Base-by-base conservation (phyloP, 92 coral and sea anemone genomes). In the Nematostella vectensis region DNA sequence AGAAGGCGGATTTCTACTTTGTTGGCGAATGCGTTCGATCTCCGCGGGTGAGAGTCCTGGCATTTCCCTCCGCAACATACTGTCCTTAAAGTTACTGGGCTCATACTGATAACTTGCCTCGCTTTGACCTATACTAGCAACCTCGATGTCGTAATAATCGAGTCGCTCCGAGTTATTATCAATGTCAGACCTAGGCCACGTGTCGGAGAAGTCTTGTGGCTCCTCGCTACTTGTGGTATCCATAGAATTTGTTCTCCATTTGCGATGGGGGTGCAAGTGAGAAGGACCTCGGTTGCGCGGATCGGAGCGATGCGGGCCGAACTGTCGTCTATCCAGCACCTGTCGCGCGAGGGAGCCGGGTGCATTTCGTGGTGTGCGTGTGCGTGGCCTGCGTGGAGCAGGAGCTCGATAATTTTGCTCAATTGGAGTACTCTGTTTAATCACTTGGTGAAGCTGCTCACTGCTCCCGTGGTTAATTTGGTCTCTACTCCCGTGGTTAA, bases 111-210 rank as follows among this genome's bases (percentile, higher is more conserved):
- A 87, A 18, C 88, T 85, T 4, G 81, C 76, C 68, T 93, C 99
- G 47, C 99, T 93, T 9, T 63, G 82, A 11, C 88, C 96, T 18
- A 93, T 80, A 74, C 99, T 93, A 25, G 96, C 98, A 24, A 81
- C 95, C 6, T 88, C 94, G 31, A 93, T 79, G 47, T 88, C 95
- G 31, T 93, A 93, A 47, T 86, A 95, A 49, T 93, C 99, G 21
- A 88, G 69, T 64, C 80, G 63, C 47, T 93, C 96, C 27, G 95
- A 85, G 60, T 80, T 85, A 79, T 79, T 76, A 54, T 83, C 95
- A 20, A 63, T 69, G 40, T 85, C 95, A 12, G 85, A 78, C 45
- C 47, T 65, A 47, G 44, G 76, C 25, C 76, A 72, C 2, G 68
- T 66, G 50, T 79, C 87, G 54, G 95, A 80, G 72, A 85, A 80